These are phyloP conservation scores for Eurois occulta DNA, from an alignment of 2,888 invertebrate genomes.

Conservation along the genomic window DNA sequence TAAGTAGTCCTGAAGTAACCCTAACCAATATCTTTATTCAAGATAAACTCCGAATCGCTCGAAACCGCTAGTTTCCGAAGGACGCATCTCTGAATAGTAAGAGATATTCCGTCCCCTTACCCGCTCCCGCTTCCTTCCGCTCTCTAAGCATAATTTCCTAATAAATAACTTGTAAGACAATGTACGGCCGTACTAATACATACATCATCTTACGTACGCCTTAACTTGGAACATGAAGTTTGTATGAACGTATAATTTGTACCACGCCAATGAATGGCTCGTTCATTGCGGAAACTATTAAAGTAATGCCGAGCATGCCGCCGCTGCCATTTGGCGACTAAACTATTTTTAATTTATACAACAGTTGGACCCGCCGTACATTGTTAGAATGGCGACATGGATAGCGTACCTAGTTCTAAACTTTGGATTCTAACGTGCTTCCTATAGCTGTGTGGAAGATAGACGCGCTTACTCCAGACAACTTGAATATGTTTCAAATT, in stretches of 20 bases:
- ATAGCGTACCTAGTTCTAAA: conserved; percentile 34
- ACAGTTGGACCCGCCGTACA: conserved; percentile 49
- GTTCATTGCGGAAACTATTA: conserved; percentile 60
- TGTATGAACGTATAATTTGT: conserved; percentile 44
- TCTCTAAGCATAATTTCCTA: conserved; percentile 38
- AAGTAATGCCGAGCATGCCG: conserved; percentile 39
- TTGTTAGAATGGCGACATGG: conserved; percentile 51
- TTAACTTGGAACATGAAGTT: conserved; percentile 35
- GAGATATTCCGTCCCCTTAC: conserved; percentile 13
- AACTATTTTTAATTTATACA: conserved; percentile 67
- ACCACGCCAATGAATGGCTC: conserved; percentile 52
- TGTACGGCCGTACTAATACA: conserved; percentile 25
- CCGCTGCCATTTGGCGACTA: conserved; percentile 48
- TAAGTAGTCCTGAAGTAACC: not conserved
- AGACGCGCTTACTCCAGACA: not conserved
- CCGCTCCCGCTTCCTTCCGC: conserved; percentile 10
- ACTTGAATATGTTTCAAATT: conserved; percentile 9
- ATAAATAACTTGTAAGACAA: conserved; percentile 51
- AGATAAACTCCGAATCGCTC: not conserved
- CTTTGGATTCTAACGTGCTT: conserved; percentile 25
- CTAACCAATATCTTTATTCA: not conserved
- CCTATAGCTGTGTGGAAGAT: not conserved
- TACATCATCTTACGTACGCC: conserved; percentile 23
- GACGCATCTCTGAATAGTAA: conserved; percentile 25
- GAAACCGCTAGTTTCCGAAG: conserved; percentile 1